Evolutionary conservation across 2,797 vertebrate genomes (phyloP), one percentile per base, ranked within the genome.

Genomic region (Synaphobranchus kaupii): DNA sequence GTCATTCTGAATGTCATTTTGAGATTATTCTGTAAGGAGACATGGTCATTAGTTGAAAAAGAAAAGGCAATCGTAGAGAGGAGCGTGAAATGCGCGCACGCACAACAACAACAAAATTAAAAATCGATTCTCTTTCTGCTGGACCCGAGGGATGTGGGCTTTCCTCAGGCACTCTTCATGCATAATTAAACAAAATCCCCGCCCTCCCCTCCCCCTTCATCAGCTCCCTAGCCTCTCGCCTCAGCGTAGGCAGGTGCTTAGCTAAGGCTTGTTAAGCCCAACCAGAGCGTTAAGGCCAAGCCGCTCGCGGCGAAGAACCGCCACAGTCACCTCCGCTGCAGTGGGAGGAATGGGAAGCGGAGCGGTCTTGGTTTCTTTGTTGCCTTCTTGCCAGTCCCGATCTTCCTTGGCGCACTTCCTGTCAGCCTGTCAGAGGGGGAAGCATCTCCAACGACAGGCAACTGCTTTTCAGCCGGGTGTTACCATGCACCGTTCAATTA

Each of bases 101-200:
- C n/a, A 83, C 87, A 66, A 39, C 39, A 39, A 88, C 85, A 84
- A 84, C 88, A 71, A 85, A 89, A 91, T 91, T 89, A 91, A 91
- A 89, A 89, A 89, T 17, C 34, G 22, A 22, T 68, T 83, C 82
- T 63, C 85, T 47, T 17, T 50, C 85, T 39, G 88, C 28, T 73
- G 86, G 63, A 85, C 78, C 71, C 54, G n/a, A 82, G 48, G 44
- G 9, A 81, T 71, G 63, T 80, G 87, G 92, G 94, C 92, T 94
- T 95, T 93, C 92, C 88, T 90, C 92, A 92, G 88, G 90, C 90
- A 91, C 91, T 93, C 92, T 92, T 93, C 90, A 92, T 95, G 93
- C 93, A 95, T 96, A 95, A 95, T 92, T 90, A 94, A 94, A 89
- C 85, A 90, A 91, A 91, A 71, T 91, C 84, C 76, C 88, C 89